Evolutionary conservation across 2,797 vertebrate species (phyloP), one percentile per base, ranked within the genome.

Genomic region (Sebastolobus alascanus): DNA sequence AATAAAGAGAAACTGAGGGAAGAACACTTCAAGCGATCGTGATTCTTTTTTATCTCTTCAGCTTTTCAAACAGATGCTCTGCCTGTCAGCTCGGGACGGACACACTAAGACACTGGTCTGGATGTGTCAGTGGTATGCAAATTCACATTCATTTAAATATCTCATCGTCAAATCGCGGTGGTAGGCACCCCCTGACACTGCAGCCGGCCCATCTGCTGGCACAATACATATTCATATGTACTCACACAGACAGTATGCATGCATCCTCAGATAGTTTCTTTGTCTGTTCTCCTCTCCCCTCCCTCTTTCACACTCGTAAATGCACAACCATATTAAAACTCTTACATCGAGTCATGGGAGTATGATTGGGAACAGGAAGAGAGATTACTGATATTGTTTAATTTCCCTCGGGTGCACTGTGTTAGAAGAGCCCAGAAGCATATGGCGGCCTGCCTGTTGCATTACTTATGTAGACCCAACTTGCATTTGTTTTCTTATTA

Each of bases 351-450:
- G 85, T 91, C 87, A 71, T 92, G 90, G 89, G 89, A 91, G 84
- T 91, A 92, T 90, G 91, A 93, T 86, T 86, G 87, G 84, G 85
- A 89, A 87, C 79, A 85, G 75, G 80, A 89, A 89, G 86, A 89
- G 75, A 92, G 88, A 94, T 93, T 88, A 90, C 88, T 86, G 89
- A 89, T 89, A 91, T 90, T 87, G 87, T 94, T 94, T 92, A 91
- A 94, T 94, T 92, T 95, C 92, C 93, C 91, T 7, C 20, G 83
- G 89, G 92, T 83, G 80, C 82, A 68, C 65, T 89, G 77, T 85
- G 83, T 91, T 77, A 68, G 68, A 90, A 79, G 80, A 78, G 77
- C 91, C 84, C 75, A 68, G 79, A 86, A 85, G 73, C 84, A 80
- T 92, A 89, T 90, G 89, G 84, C 83, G 18, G 70, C 40, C 77